Evolutionary conservation across 2,797 vertebrate genomes (phyloP), one percentile per base, ranked within the genome.

Genomic region (Pseudochaenichthys georgianus): DNA sequence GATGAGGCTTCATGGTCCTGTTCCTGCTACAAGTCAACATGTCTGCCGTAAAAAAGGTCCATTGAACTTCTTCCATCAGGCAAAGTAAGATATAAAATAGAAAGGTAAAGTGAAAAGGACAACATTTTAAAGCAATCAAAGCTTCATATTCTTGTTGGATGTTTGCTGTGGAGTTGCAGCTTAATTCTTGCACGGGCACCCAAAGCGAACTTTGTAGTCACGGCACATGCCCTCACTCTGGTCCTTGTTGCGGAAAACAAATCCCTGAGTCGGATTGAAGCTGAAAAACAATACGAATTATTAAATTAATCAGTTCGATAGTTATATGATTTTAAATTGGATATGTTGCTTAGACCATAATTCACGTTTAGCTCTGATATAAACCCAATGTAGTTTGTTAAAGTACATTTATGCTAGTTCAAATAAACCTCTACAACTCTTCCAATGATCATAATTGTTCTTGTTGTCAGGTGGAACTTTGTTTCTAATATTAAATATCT

Each of bases 121-220:
- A 34, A 34, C 34, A 34, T 34, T 34, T 34, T 34, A 34, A 34
- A 34, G 34, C 34, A 34, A 34, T 6, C 34, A 2, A 34, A 34
- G 34, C 34, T 34, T 34, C 34, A 34, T 34, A 34, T 34, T 8
- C 34, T 34, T 34, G 34, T 34, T 34, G 34, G 34, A 34, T 28
- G 28, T 28, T 28, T 23, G 28, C 28, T 28, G 28, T 28, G 3
- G 28, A 28, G 28, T 4, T 3, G 3, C 3, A 28, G 28, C 28
- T 28, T 28, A 28, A 28, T 28, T 1, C 0, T 13, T 9, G 43
- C 88, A 89, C 3, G 52, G 72, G 31, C 85, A 89, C 64, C 75
- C 75, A 59, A 90, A 91, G 15, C 71, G 55, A 43, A 84, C 75
- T 82, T 86, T 78, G 68, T 89, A 90, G 81, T 90, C 70, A 0